Evolutionary conservation across 2,797 vertebrate species (phyloP), one percentile per base, ranked within the genome.

Genomic region (Hydrolagus colliei): DNA sequence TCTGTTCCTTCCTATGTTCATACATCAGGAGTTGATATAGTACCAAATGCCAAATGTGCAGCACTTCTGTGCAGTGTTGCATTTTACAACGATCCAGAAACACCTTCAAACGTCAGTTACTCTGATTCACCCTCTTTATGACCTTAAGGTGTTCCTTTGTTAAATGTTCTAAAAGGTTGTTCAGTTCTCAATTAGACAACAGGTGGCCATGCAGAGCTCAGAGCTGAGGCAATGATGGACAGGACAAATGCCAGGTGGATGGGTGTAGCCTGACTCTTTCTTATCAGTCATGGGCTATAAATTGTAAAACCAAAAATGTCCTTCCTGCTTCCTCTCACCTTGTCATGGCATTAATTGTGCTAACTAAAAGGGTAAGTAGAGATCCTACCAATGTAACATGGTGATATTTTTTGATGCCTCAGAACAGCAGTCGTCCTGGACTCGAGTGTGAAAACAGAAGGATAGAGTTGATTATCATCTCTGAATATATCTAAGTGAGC

Each of bases 111-210:
- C 32, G 41, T 52, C 41, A 52, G 41, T 41, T 71, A 84, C 41
- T n/a, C 1, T 71, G 65, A 52, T 52, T 52, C 32, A n/a, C 65
- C 8, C 32, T 63, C 71, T 61, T n/a, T 71, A 6, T 10, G 41
- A 84, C 9, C 20, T 71, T 18, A 20, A 84, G 52, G 32, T 71
- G n/a, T 62, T 14, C 59, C 11, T 79, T 84, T 84, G 79, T 84
- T 84, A 12, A n/a, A 20, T 2, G 9, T 16, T 35, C 63, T 82
- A 0, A 68, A 27, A 71, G 41, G n/a, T 20, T 84, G 13, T 63
- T 68, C 32, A 41, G 4, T 52, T 82, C 9, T 20, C 10, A 52
- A 52, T 84, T 35, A 71, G 22, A 52, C 35, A 41, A 71, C 79
- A 82, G 63, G 61, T 82, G 79, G 63, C 2, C 41, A 6, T 52